Evolutionary conservation across 2,113 vertebrate genomes (phyloP).

Genomic region (Sclerurus mexicanus): DNA sequence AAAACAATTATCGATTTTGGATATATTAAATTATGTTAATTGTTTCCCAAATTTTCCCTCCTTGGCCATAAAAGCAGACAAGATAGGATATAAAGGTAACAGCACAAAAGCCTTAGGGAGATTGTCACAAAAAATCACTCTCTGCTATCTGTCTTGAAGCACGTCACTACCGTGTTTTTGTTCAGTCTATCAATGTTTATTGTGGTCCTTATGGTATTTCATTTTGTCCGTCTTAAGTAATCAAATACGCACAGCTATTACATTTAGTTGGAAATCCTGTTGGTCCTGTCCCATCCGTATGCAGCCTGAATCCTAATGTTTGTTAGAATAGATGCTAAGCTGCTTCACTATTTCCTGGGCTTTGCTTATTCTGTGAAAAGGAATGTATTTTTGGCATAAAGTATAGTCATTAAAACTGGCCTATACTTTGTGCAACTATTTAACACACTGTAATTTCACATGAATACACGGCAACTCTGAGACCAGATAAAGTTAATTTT

Average conservation of each 20-base stretch:
- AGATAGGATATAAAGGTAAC: constrained; percentile 91
- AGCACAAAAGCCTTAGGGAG: constrained; percentile 92
- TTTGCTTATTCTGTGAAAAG: constrained; percentile 91
- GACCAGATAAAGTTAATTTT: constrained; percentile 76
- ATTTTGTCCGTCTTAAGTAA: constrained; percentile 92
- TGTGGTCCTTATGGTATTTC: constrained; percentile 91
- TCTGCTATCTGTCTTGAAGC: constrained; percentile 94
- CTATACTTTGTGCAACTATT: constrained; percentile 85
- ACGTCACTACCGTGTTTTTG: constrained; percentile 97
- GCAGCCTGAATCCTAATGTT: constrained; percentile 90
- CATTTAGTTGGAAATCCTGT: constrained; percentile 85
- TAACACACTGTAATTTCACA: constrained; percentile 95
- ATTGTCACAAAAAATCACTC: constrained; percentile 94
- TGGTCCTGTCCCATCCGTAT: constrained; percentile 87
- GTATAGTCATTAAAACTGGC: constrained; percentile 81
- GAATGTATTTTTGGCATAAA: constrained; percentile 91
- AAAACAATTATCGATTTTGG: constrained; percentile 79
- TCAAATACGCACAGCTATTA: constrained; percentile 85
- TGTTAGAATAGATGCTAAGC: constrained; percentile 94
- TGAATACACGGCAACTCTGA: constrained; percentile 82
- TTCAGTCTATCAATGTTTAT: constrained; percentile 94
- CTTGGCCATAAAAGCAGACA: constrained; percentile 91
- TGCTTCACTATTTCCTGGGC: constrained; percentile 89
- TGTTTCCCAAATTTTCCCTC: constrained; percentile 95
- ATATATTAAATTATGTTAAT: constrained; percentile 88